Base-by-base conservation (phyloP, 2,888 invertebrate genomes). In the Pristionchus japonicus region DNA sequence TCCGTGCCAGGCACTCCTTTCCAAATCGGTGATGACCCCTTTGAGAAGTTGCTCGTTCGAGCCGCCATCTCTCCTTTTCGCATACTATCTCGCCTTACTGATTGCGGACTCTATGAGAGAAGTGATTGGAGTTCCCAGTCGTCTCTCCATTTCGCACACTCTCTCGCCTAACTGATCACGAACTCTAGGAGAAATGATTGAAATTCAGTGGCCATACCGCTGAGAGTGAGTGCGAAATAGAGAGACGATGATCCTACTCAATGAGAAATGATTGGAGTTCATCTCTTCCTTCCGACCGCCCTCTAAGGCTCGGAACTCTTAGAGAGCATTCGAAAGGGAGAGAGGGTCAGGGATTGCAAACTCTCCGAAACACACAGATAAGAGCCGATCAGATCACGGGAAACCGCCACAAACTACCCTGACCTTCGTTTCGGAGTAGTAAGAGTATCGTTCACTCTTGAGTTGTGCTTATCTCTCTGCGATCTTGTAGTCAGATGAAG, bases 11-110 rank as follows among this genome's bases (percentile, higher is more conserved):
- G 77, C 77, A n/a, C 74, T 34, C 17, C 40, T 15, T n/a, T 11
- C 20, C 37, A n/a, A 77, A 74, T 40, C 23, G 74, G 74, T 43
- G 77, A 43, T 77, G 77, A 77, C 77, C 77, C 43, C 77, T 47
- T 9, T 43, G 43, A n/a, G n/a, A n/a, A n/a, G n/a, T n/a, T n/a
- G n/a, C n/a, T n/a, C n/a, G n/a, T n/a, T n/a, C n/a, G n/a, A n/a
- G n/a, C n/a, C n/a, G n/a, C 3, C 67, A 31, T n/a, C n/a, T n/a
- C n/a, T n/a, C n/a, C n/a, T n/a, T n/a, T n/a, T n/a, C n/a, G n/a
- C n/a, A n/a, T n/a, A n/a, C n/a, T n/a, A n/a, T n/a, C n/a, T n/a
- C n/a, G n/a, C n/a, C n/a, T n/a, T n/a, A n/a, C n/a, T n/a, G n/a
- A n/a, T n/a, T n/a, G n/a, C n/a, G n/a, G n/a, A n/a, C n/a, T n/a